phyloP scores from a whole-genome alignment of 2,797 vertebrate species.

The Protosalanx chinensis region DNA sequence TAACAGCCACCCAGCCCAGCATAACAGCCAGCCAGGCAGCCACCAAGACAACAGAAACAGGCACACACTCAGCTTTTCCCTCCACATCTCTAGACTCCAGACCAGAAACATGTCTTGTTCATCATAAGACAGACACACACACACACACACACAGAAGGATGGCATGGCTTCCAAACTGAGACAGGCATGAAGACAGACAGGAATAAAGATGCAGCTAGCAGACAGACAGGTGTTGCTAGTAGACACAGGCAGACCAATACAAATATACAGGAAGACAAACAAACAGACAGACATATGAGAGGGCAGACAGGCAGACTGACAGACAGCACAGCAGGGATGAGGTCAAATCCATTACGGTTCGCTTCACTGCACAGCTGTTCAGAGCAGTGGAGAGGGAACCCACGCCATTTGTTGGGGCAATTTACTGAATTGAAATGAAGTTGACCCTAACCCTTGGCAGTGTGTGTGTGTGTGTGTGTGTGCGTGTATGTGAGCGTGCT shows the following conservation, averaged over 20 bases:
- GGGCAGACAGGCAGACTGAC: constrained; percentile 9
- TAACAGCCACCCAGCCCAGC: constrained; percentile 28
- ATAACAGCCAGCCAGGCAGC: background rate
- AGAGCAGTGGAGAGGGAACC: constrained; percentile 53
- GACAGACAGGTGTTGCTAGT: background rate
- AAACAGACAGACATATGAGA: constrained; percentile 35
- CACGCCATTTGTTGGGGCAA: constrained; percentile 52
- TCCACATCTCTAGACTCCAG: too few relatives aligned
- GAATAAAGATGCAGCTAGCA: background rate
- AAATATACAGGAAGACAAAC: constrained; percentile 21
- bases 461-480: too few relatives aligned
- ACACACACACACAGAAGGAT: too few relatives aligned
- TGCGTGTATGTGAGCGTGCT: too few relatives aligned
- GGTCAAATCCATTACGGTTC: constrained; percentile 54
- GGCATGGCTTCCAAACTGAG: background rate
- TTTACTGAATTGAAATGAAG: constrained; percentile 56
- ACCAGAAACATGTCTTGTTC: too few relatives aligned
- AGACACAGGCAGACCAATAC: background rate
- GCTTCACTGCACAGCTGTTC: constrained; percentile 58
- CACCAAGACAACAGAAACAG: background rate
- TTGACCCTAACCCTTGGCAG: constrained; percentile 36
- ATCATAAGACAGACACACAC: background rate
- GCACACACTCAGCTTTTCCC: background rate
- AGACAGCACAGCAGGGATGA: background rate
- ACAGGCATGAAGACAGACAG: background rate